phyloP scores from a whole-genome alignment of 2,888 invertebrate genomes.

The Stenchaetothrips biformis region DNA sequence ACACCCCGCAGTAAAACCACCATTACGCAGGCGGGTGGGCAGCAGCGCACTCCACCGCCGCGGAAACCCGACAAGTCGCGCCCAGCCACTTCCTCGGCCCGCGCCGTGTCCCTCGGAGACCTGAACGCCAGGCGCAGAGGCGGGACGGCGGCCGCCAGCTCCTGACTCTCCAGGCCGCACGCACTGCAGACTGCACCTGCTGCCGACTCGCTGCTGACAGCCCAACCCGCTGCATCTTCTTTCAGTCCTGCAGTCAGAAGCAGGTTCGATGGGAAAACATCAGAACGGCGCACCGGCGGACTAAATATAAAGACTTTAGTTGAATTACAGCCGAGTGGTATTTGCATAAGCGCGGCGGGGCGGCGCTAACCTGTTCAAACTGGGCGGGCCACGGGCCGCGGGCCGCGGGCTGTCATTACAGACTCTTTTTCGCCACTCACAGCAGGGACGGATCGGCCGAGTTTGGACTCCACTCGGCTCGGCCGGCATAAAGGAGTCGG shows the following conservation, averaged over 20 bases:
- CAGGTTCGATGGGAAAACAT: too few species aligned
- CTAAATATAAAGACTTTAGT: background rate
- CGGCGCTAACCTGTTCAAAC: slow-evolving; percentile 13
- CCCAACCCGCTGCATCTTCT: too few species aligned
- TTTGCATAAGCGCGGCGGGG: background rate
- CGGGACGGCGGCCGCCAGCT: too few species aligned
- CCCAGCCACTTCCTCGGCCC: too few species aligned
- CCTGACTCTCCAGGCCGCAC: too few species aligned
- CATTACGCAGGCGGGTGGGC: too few species aligned
- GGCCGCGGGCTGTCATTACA: background rate
- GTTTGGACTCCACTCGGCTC: background rate
- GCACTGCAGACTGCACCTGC: background rate
- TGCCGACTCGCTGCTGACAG: background rate
- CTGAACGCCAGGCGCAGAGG: too few species aligned
- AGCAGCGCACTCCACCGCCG: background rate
- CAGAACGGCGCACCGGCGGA: too few species aligned
- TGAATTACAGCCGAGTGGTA: background rate
- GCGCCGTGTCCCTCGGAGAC: too few species aligned
- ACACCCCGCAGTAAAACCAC: background rate
- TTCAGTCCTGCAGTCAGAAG: too few species aligned
- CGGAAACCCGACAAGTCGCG: background rate
- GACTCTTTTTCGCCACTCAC: slow-evolving; percentile 3
- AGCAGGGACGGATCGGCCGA: background rate
- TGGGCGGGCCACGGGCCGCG: background rate
- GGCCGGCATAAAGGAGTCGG: background rate